Evolutionary conservation across 1,140 invertebrate species (phyloP), one percentile per base, ranked within the genome.

Genomic region (Stenopsyche tienmushanensis): DNA sequence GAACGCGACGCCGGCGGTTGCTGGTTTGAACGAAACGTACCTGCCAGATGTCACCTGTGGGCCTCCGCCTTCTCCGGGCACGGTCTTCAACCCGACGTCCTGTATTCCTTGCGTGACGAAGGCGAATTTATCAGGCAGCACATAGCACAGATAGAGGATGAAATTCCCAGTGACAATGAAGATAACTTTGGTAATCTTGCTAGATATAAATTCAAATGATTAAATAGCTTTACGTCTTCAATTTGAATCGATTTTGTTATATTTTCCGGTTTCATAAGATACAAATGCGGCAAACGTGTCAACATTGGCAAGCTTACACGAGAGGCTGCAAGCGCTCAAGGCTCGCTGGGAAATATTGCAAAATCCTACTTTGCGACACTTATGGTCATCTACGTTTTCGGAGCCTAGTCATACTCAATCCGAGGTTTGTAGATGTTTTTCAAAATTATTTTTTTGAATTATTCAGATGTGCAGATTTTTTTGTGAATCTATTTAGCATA

Each of bases 11-110:
- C 15, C 7, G 50, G 62, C 23, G 17, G 54, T 13, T 62, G 68
- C 41, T 70, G 68, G 68, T 70, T 70, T 44, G 60, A 59, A 52
- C 54, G 52, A 7, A 47, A 66, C 62, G 68, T 70, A 15, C 59
- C 64, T 8, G 44, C 53, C 1, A 59, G 68, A 13, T 66, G 64
- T 34, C 23, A 65, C 7, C 45, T 70, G 55, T 70, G 67, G 67
- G 21, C 59, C 5, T 18, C 52, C 8, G 64, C 64, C 0, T 50
- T 47, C 23, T 26, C 25, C 15, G 41, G 52, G 17, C 9, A 29
- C 29, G 29, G 47, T 34, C 21, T 42, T 44, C n/a, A 39, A 29
- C 39, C 64, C 18, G 21, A 41, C 10, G 3, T 42, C 15, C 25
- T 65, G 21, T 24, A 42, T 13, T 41, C 57, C 24, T 26, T 70